Evolutionary conservation across 37 sponge, comb jelly and placozoan species (phyloP).

Genomic region (Axinella damicornis): DNA sequence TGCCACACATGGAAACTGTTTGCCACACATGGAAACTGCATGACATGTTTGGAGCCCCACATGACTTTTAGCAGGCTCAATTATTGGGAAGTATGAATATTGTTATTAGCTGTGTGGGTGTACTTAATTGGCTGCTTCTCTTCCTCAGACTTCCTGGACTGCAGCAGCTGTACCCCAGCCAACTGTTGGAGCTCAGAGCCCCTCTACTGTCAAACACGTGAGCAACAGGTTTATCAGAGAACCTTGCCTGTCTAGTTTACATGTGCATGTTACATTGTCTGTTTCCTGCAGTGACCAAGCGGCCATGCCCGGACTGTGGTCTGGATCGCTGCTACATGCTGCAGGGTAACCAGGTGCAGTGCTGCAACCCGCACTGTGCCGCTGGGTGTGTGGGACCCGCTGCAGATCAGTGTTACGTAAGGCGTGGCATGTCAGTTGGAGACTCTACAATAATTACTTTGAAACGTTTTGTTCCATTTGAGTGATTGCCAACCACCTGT

Average conservation of each 20-base stretch:
- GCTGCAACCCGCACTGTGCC: constrained; percentile 69
- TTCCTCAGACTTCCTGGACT: constrained; percentile 16
- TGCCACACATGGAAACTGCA: too few relatives aligned
- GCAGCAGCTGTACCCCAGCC: background rate
- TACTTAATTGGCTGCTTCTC: too few relatives aligned
- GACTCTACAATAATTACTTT: too few relatives aligned
- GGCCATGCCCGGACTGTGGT: constrained; percentile 15
- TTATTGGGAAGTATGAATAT: too few relatives aligned
- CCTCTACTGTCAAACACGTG: constrained; percentile 47
- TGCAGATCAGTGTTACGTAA: constrained; percentile 41
- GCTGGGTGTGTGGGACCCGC: constrained; percentile 67
- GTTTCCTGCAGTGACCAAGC: constrained; percentile 59
- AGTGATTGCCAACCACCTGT: too few relatives aligned
- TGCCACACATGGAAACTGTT: too few relatives aligned
- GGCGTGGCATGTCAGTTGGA: background rate
- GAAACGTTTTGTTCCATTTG: background rate
- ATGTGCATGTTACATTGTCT: too few relatives aligned
- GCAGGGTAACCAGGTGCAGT: background rate
- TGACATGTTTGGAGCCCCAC: too few relatives aligned
- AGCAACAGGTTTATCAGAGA: too few relatives aligned
- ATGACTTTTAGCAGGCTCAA: too few relatives aligned
- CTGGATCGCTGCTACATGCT: constrained; percentile 17
- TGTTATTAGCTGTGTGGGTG: too few relatives aligned
- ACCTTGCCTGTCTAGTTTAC: too few relatives aligned
- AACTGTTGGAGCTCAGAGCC: constrained; percentile 37